Conservation (phyloP, 92 coral and sea anemone genomes). For the Parazoanthus swiftii region DNA sequence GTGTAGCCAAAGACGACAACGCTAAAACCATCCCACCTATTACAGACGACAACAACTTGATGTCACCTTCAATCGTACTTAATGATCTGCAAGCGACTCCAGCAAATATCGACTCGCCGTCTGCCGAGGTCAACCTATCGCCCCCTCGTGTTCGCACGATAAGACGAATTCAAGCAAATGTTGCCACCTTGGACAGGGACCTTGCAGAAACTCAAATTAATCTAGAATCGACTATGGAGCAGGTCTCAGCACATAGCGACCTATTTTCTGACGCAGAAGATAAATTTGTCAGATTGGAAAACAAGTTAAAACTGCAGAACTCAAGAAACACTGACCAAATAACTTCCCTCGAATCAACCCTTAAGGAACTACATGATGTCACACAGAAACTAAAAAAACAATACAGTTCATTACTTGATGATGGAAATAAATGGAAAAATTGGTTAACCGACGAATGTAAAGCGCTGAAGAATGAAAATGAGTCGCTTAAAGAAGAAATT, state of each 20-base stretch:
- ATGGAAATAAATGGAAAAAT: constrained; percentile 6
- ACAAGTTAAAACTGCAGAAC: constrained; percentile 1
- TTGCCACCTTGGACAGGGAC: constrained; percentile 6
- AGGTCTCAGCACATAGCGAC: not conserved
- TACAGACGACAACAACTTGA: too few species aligned
- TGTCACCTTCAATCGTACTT: too few species aligned
- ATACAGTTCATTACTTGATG: not conserved
- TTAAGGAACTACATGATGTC: constrained; percentile 3
- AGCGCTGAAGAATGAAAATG: constrained; percentile 4
- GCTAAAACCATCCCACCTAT: too few species aligned
- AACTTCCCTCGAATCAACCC: not conserved
- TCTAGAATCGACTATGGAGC: not conserved
- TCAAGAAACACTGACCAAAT: not conserved
- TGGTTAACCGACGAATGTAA: not conserved
- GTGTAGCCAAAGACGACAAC: too few species aligned
- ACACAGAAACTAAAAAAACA: constrained; percentile 1
- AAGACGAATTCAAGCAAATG: constrained; percentile 20
- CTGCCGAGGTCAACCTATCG: too few species aligned
- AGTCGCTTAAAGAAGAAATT: not conserved
- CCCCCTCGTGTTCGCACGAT: constrained; percentile 15
- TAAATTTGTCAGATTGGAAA: not conserved
- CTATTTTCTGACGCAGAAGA: not conserved
- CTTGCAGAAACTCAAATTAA: constrained; percentile 5
- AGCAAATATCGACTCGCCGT: too few species aligned
- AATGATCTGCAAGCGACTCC: too few species aligned